Conservation (phyloP, 2,113 vertebrate species). For the Bufo gargarizans region DNA sequence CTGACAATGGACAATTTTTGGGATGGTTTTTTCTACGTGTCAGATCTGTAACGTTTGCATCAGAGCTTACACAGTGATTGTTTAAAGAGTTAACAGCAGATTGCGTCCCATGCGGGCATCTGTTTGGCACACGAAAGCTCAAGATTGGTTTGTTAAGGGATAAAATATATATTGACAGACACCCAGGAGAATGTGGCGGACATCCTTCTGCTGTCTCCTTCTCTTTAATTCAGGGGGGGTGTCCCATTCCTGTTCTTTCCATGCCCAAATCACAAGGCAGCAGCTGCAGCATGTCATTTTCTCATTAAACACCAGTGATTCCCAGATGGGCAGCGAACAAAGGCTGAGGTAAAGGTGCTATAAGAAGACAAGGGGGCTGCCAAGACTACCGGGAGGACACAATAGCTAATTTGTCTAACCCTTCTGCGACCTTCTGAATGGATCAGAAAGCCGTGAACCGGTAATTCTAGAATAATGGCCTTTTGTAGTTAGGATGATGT, state of each 20-base stretch:
- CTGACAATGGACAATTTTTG: no score
- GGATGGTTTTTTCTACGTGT: background rate
- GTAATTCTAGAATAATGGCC: background rate
- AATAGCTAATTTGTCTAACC: constrained; percentile 25
- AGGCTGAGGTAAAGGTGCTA: constrained; percentile 1
- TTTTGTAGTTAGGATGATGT: no score
- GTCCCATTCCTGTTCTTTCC: background rate
- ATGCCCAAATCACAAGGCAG: background rate
- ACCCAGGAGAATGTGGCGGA: constrained; percentile 23
- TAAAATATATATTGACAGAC: constrained; percentile 40
- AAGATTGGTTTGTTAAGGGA: constrained; percentile 9
- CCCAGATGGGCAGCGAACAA: constrained; percentile 17
- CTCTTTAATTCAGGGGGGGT: background rate
- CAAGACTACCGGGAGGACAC: background rate
- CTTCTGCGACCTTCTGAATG: background rate
- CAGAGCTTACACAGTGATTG: background rate
- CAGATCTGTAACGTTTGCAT: background rate
- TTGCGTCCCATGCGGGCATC: background rate
- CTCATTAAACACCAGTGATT: constrained; percentile 26
- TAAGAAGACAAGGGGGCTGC: background rate
- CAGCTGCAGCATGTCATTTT: constrained; percentile 27
- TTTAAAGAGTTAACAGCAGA: background rate
- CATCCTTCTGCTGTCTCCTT: background rate
- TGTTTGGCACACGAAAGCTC: background rate
- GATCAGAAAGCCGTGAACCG: background rate